Evolutionary conservation across 2,113 vertebrate genomes (phyloP), one percentile per base, ranked within the genome.

Genomic region (Psilopogon haemacephalus): DNA sequence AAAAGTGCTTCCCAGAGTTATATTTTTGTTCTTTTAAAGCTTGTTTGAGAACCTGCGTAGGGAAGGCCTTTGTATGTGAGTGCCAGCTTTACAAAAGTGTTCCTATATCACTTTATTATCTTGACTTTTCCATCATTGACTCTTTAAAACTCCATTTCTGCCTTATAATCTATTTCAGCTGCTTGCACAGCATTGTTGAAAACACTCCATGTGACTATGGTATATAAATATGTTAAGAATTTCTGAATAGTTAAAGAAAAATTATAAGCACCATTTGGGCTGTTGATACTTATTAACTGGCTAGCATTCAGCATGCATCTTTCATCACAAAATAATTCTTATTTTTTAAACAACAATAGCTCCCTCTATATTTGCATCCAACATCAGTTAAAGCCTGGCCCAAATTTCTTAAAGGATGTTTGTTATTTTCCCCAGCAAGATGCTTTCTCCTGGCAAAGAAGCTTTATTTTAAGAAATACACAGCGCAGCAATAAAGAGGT

Each of bases 381-480:
- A 5, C 48, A 73, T 14, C 88, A 73, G 87, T 89, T 83, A 50
- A 93, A 85, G 28, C 52, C 62, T 95, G 86, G 77, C 84, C 46
- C 60, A 40, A 28, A 13, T 83, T 93, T 89, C 76, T 50, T 85
- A 16, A 72, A 88, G 96, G 77, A 73, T 88, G 18, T 92, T 94
- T 90, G 56, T 91, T 92, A 4, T 44, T 20, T 84, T 91, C 28
- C 63, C 72, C 84, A 88, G 78, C 50, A 95, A 93, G 84, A 84
- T 37, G 10, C 48, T 89, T 96, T 75, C 77, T 93, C 33, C 70
- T 90, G 77, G 65, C 84, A 58, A 42, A 91, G 85, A 52, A 81
- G 79, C 82, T 85, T 94, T 96, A 92, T 93, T 96, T 95, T 93
- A 87, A 95, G 94, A 94, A 96, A 86, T 75, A 80, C 75, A 68